Evolutionary conservation across 1,140 invertebrate species (phyloP).

Genomic region (Lasioglossum albipes): DNA sequence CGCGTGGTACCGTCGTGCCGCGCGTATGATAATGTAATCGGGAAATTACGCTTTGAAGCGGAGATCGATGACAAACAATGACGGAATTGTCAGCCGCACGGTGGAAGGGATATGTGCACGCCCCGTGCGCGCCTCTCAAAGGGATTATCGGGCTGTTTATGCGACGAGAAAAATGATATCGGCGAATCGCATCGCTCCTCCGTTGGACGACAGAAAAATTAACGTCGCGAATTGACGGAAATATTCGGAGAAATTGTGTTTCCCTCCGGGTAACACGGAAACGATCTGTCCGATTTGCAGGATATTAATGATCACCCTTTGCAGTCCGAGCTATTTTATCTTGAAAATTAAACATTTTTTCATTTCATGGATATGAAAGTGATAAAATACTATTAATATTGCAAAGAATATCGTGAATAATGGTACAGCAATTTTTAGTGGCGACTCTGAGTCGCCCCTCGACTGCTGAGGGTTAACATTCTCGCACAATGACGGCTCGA

Average conservation of each 20-base stretch:
- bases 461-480: no score
- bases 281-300: no score
- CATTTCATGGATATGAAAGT: no score
- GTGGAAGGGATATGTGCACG: background rate
- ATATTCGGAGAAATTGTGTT: background rate
- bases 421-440: no score
- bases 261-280: no score
- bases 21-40: slow-evolving; percentile 14
- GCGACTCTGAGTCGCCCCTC: no score
- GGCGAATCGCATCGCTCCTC: background rate
- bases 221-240: background rate
- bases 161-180: background rate
- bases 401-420: no score
- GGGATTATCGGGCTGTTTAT: background rate
- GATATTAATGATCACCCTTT: no score
- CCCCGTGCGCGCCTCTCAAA: background rate
- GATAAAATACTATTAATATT: no score
- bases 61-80: slow-evolving; percentile 4
- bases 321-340: no score
- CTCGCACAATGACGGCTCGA: no score
- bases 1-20: slow-evolving; percentile 13
- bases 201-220: background rate
- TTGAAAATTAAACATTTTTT: no score
- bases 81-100: background rate
- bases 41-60: background rate